Evolutionary conservation across 2,888 invertebrate genomes (phyloP).

Genomic region (Deroplatys truncata): DNA sequence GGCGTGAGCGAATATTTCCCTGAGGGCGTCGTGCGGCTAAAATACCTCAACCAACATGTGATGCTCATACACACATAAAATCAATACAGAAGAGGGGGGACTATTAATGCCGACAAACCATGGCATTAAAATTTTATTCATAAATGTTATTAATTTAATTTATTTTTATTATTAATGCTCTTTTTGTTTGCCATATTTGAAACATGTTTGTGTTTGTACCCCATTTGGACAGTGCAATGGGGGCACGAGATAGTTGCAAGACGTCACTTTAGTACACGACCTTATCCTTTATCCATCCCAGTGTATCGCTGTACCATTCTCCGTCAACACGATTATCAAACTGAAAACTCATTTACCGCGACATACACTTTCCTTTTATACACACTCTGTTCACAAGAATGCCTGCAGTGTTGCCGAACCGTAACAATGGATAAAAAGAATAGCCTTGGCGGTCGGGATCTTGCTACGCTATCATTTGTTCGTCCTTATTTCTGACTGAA

Average conservation of each 20-base stretch:
- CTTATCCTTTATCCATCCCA: not conserved
- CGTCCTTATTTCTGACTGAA: not conserved
- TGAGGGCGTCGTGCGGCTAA: no score
- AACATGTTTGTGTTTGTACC: not conserved
- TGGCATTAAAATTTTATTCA: no score
- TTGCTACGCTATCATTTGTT: not conserved
- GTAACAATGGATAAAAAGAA: not conserved
- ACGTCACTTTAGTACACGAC: not conserved
- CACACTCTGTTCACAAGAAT: not conserved
- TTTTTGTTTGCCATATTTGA: no score
- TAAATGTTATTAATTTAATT: no score
- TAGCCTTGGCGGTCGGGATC: not conserved
- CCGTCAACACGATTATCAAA: conserved; percentile 8
- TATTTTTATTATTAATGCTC: no score
- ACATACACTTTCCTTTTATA: not conserved
- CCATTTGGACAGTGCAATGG: not conserved
- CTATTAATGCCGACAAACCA: no score
- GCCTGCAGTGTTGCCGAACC: not conserved
- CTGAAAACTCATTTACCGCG: conserved; percentile 5
- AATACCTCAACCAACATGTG: no score
- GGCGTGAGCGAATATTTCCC: no score
- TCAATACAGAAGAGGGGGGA: no score
- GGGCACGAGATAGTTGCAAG: not conserved
- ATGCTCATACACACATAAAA: no score
- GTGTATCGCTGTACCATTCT: conserved; percentile 1